Percentiles rank a stretch among this genome's conserved stretches.
Conservation (phyloP, 2,888 invertebrate species). For the Drosophila paranaensis region DNA sequence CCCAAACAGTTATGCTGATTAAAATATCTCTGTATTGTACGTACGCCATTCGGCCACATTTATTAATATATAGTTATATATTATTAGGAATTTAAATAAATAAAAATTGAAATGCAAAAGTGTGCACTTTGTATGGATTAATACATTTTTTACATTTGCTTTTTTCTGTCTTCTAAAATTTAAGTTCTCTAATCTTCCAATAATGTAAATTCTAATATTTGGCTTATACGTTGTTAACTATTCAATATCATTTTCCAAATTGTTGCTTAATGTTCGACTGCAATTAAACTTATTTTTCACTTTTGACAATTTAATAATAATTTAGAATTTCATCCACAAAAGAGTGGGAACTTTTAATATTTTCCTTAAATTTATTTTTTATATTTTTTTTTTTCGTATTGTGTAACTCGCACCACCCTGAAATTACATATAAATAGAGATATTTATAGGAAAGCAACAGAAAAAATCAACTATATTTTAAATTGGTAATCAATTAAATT, state of each 20-base stretch:
- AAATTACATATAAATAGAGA: conserved; percentile 33
- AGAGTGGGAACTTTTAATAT: conserved; percentile 38
- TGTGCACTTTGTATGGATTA: conserved; percentile 66
- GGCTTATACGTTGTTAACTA: conserved; percentile 41
- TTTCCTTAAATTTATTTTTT: conserved; percentile 40
- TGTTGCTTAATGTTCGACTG: conserved; percentile 10
- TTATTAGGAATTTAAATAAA: conserved; percentile 41
- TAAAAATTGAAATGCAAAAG: conserved; percentile 63
- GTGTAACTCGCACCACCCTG: conserved; percentile 38
- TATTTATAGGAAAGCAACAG: conserved; percentile 13
- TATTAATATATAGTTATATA: conserved; percentile 34
- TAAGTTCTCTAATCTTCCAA: conserved; percentile 25
- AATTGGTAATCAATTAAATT: not conserved
- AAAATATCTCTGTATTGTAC: conserved; percentile 30
- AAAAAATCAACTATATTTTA: not conserved
- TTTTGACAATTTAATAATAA: conserved; percentile 55
- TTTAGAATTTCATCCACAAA: conserved; percentile 74
- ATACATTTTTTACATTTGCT: conserved; percentile 32
- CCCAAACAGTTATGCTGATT: not conserved
- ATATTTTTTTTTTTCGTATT: conserved; percentile 19
- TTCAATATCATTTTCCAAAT: conserved; percentile 42
- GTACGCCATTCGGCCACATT: conserved; percentile 21
- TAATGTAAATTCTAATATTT: conserved; percentile 40
- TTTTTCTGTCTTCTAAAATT: conserved; percentile 29
- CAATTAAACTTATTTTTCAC: conserved; percentile 19